A percentile compares a stretch with the other conserved stretches of the same genome.
Evolutionary conservation across 2,888 invertebrate species (phyloP).

Genomic region (Hydrotaea cyrtoneurina): DNA sequence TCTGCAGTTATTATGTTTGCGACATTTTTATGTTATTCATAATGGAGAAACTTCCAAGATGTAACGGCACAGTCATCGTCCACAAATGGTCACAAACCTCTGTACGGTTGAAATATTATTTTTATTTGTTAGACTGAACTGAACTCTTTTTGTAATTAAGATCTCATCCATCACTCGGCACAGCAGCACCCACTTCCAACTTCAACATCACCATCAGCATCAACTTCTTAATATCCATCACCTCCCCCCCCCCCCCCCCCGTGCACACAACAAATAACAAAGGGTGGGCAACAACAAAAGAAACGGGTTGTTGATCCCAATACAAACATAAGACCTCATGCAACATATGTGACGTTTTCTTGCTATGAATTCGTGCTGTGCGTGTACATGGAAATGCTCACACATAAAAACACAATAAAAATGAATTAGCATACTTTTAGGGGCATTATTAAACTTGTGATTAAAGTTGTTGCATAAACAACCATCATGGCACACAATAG

Average conservation of each 20-base stretch:
- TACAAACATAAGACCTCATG: not conserved
- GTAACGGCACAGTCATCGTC: too few relatives aligned
- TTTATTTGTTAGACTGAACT: not conserved
- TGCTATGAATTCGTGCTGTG: not conserved
- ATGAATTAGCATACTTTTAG: constrained; percentile 52
- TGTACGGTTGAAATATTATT: too few relatives aligned
- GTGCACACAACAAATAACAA: not conserved
- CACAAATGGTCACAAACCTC: too few relatives aligned
- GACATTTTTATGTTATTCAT: too few relatives aligned
- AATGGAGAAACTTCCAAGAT: too few relatives aligned
- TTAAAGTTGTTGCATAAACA: constrained; percentile 38
- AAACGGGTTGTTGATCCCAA: constrained; percentile 33
- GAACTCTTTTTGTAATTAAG: constrained; percentile 5
- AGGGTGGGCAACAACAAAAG: not conserved
- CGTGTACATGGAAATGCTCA: not conserved
- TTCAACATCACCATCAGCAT: not conserved
- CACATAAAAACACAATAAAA: not conserved
- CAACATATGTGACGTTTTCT: not conserved
- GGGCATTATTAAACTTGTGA: constrained; percentile 28
- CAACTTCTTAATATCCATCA: not conserved
- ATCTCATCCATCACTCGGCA: not conserved
- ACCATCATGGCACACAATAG: not conserved
- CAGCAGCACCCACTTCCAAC: not conserved
- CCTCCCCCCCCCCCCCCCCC: too few relatives aligned
- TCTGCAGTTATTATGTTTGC: too few relatives aligned